Conservation (phyloP, 2,113 vertebrate genomes). For the Trogon surrucura region DNA sequence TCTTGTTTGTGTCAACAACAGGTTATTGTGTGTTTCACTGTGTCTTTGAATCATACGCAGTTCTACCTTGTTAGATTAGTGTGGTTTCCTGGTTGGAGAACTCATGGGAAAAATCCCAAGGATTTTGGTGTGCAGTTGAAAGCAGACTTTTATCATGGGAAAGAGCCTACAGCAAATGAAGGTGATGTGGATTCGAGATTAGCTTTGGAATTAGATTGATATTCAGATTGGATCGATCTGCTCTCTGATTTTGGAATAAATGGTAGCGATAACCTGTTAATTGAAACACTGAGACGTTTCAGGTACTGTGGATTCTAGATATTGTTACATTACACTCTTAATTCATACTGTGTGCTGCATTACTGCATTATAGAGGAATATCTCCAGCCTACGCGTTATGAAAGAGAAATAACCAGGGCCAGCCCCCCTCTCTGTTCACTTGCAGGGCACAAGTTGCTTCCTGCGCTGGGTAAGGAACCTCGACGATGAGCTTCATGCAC, state of each 20-base stretch:
- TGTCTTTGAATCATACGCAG: neutral
- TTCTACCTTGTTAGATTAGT: neutral
- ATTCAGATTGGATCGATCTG: neutral
- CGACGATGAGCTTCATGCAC: slow-evolving; percentile 95
- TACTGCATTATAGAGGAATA: neutral
- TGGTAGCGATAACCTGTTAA: neutral
- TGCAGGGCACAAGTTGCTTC: slow-evolving; percentile 94
- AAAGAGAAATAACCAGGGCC: neutral
- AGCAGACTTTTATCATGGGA: neutral
- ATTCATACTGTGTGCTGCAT: neutral
- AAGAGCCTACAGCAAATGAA: neutral
- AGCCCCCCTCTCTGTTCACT: slow-evolving; percentile 17
- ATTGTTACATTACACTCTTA: neutral
- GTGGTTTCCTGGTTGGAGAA: neutral
- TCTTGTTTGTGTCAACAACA: neutral
- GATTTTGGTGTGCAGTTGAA: neutral
- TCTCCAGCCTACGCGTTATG: rapidly evolving
- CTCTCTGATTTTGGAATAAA: neutral
- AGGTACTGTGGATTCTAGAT: neutral
- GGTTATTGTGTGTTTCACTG: neutral
- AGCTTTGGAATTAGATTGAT: neutral
- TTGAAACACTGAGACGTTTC: neutral
- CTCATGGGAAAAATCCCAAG: neutral
- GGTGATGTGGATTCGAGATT: neutral
- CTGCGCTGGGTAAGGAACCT: slow-evolving; percentile 94